Percentiles rank a stretch among this genome's conserved stretches.
Conservation (phyloP, 2,113 vertebrate genomes). For the Dromaius novaehollandiae region DNA sequence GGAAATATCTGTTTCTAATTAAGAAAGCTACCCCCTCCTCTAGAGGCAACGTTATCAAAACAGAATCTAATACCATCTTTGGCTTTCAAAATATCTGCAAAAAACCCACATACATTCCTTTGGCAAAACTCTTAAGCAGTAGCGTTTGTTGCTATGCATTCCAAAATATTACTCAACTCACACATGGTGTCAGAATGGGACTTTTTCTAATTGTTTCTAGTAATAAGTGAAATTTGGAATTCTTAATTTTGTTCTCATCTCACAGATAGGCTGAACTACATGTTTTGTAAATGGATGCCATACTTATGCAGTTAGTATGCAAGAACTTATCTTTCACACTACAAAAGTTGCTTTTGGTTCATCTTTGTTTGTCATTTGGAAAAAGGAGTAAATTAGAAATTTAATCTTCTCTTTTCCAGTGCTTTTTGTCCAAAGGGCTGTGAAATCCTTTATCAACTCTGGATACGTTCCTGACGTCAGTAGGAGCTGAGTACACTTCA, state of each 20-base stretch:
- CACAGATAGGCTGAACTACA: background rate
- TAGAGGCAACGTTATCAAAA: background rate
- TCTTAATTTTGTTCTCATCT: background rate
- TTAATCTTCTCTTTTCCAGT: background rate
- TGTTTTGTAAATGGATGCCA: background rate
- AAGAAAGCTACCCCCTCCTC: background rate
- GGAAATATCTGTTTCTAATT: background rate
- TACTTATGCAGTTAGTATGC: background rate
- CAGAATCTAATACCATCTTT: background rate
- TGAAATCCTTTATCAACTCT: background rate
- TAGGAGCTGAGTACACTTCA: background rate
- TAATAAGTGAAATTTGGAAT: background rate
- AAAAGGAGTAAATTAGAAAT: background rate
- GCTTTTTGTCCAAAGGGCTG: background rate
- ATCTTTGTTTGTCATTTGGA: background rate
- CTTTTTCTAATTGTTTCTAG: background rate
- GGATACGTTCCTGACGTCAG: background rate
- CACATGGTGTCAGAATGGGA: background rate
- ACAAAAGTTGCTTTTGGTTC: background rate
- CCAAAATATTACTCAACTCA: background rate
- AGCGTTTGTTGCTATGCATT: background rate
- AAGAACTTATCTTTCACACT: background rate
- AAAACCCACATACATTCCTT: background rate
- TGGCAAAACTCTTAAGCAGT: background rate
- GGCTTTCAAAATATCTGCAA: background rate